phyloP scores from a whole-genome alignment of 2,797 vertebrate species.

The Hapalemur alaotrensis region DNA sequence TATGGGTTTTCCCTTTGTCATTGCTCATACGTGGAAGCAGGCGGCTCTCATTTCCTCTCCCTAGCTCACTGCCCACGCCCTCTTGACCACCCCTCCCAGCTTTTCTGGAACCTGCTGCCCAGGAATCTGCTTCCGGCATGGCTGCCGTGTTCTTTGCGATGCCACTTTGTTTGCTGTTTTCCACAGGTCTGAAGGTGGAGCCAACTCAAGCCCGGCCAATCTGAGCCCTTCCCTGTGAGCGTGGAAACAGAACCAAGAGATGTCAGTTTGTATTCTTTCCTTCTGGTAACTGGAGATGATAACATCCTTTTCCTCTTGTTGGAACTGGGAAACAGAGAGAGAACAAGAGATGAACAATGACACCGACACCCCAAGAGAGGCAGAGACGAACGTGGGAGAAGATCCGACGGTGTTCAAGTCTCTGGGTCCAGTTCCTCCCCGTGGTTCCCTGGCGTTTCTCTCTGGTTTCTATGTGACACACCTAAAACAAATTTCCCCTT shows the following conservation, averaged over 20 bases:
- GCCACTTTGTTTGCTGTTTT: not conserved
- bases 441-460: not conserved
- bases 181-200: not conserved
- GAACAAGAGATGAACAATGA: not conserved
- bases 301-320: not conserved
- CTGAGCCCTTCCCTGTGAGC: not conserved
- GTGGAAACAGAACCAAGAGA: not conserved
- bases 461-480: not conserved
- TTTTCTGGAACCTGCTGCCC: not conserved
- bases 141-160: not conserved
- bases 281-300: not conserved
- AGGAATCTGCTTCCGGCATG: not conserved
- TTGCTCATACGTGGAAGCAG: not conserved
- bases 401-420: rapidly evolving
- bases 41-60: not conserved
- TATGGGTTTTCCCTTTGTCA: not conserved
- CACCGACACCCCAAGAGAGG: not conserved
- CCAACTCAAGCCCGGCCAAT: not conserved
- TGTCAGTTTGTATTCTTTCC: not conserved
- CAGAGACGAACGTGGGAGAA: not conserved
- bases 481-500: not conserved
- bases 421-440: not conserved
- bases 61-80: not conserved
- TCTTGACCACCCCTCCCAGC: not conserved
- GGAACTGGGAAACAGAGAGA: not conserved